These are phyloP conservation scores for Orestias chungarensis DNA, from an alignment of 2,797 vertebrate species.

Conservation along the genomic window DNA sequence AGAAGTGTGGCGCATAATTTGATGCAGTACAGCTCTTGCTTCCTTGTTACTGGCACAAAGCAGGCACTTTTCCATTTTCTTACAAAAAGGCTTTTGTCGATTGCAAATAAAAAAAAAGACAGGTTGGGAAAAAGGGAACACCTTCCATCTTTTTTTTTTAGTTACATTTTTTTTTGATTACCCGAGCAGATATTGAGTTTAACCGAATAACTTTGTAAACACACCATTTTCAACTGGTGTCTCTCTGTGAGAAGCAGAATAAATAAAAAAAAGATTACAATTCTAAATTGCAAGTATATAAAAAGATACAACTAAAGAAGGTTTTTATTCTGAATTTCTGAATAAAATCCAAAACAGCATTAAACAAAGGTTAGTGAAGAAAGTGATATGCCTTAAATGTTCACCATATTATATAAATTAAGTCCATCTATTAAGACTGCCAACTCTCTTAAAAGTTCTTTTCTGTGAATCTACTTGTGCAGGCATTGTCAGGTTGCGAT, in stretches of 20 bases:
- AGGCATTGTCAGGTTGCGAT: too few species aligned
- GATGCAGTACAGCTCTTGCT: not conserved
- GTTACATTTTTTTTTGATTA: not conserved
- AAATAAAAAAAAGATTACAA: not conserved
- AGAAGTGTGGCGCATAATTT: not conserved
- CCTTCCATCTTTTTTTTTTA: not conserved
- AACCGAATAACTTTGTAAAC: not conserved
- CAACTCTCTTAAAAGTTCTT: conserved; percentile 37
- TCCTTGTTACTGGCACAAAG: not conserved
- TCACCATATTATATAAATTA: not conserved
- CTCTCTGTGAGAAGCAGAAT: not conserved
- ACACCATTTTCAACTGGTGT: not conserved
- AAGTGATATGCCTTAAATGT: not conserved
- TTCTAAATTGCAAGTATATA: not conserved
- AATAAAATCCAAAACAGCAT: not conserved
- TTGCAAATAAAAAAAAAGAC: not conserved
- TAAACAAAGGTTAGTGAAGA: not conserved
- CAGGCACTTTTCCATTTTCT: not conserved
- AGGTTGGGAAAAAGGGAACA: too few species aligned
- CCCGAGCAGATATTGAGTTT: not conserved
- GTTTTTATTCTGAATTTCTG: not conserved
- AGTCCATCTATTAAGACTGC: too few species aligned
- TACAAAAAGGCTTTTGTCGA: not conserved
- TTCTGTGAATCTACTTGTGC: conserved; percentile 58
- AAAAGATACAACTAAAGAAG: not conserved